phyloP scores from a whole-genome alignment of 2,797 vertebrate genomes.

The Crocodylus rhombifer region DNA sequence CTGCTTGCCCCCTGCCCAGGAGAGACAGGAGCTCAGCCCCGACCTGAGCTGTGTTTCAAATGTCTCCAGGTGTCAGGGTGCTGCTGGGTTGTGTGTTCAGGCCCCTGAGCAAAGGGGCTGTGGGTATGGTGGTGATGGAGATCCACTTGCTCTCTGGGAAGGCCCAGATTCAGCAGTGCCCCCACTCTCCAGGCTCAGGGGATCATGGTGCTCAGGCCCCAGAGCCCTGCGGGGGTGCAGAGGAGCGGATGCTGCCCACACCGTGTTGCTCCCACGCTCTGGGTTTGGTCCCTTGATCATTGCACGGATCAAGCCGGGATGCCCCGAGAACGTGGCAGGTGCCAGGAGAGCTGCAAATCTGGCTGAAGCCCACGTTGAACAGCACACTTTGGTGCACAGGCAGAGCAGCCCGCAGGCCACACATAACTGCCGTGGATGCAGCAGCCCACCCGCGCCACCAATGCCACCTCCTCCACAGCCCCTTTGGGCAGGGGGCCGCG shows the following conservation, averaged over 20 bases:
- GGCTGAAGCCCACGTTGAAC: background rate
- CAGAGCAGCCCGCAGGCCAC: background rate
- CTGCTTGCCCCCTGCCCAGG: no score
- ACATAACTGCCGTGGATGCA: background rate
- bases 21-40: background rate
- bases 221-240: no score
- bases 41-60: background rate
- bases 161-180: background rate
- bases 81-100: background rate
- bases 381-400: background rate
- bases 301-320: background rate
- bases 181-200: no score
- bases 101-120: background rate
- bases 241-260: no score
- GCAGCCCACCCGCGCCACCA: background rate
- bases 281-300: no score
- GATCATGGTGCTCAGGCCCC: no score
- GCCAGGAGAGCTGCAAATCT: background rate
- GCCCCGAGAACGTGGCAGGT: background rate
- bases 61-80: background rate
- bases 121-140: background rate
- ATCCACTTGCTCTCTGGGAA: background rate
- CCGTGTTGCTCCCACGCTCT: no score
- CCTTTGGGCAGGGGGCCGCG: no score
- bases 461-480: background rate